Percentiles rank a stretch among this genome's conserved stretches.
Evolutionary conservation across 2,113 vertebrate genomes (phyloP).

Genomic region (Caracal caracal): DNA sequence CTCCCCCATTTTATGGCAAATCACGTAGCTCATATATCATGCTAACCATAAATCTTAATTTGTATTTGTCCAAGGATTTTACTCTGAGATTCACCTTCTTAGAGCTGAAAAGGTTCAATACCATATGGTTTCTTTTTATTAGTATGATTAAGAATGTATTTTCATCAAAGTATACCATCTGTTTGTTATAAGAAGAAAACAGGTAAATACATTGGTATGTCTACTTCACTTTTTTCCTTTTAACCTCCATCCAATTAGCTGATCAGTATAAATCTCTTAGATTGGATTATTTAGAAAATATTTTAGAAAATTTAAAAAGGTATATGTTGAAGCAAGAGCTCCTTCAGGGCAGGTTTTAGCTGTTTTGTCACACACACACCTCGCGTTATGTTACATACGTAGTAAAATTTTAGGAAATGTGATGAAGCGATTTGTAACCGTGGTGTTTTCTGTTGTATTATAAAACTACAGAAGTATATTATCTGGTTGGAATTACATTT

Average conservation of each 20-base stretch:
- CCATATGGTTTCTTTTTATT: slow-evolving; percentile 64
- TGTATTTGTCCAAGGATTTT: slow-evolving; percentile 55
- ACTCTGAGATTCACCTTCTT: slow-evolving; percentile 57
- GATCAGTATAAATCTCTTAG: slow-evolving; percentile 31
- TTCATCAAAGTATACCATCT: slow-evolving; percentile 56
- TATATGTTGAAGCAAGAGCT: slow-evolving; percentile 4
- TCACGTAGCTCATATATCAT: slow-evolving; percentile 20
- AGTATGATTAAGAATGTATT: slow-evolving; percentile 53
- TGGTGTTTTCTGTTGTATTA: slow-evolving; percentile 31
- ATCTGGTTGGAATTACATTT: slow-evolving; percentile 7
- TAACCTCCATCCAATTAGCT: slow-evolving; percentile 33
- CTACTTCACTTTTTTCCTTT: not conserved
- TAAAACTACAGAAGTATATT: slow-evolving; percentile 27
- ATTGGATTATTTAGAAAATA: slow-evolving; percentile 32
- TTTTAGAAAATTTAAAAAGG: slow-evolving; percentile 6
- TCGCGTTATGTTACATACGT: not conserved
- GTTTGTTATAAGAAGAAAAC: slow-evolving; percentile 38
- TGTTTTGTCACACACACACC: not conserved
- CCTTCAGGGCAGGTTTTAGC: not conserved
- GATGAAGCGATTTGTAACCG: slow-evolving; percentile 21
- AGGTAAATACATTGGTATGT: not conserved
- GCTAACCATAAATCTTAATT: slow-evolving; percentile 38
- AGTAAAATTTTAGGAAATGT: slow-evolving; percentile 50
- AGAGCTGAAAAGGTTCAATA: slow-evolving; percentile 43
- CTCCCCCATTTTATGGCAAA: slow-evolving; percentile 44